Conservation (phyloP, 30 jellyfish, hydroid and myxozoan genomes). For the Cassiopea xamachana region DNA sequence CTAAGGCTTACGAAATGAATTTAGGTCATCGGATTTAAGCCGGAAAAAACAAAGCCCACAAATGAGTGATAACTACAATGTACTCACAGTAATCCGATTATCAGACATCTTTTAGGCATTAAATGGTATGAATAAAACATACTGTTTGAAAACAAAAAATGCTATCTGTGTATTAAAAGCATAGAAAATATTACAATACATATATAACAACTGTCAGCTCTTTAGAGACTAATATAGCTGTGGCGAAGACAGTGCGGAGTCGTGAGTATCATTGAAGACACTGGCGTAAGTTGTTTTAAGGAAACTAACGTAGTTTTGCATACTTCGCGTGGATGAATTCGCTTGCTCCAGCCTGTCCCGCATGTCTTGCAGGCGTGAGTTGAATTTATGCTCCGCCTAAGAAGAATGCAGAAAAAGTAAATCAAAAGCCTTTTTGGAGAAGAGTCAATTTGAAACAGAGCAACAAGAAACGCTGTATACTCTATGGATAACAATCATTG, state of each 20-base stretch:
- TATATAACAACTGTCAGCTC: not conserved
- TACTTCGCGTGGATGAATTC: slow-evolving; percentile 95
- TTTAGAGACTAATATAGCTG: slow-evolving; percentile 18
- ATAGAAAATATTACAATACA: not conserved
- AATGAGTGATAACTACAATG: not conserved
- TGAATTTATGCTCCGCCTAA: slow-evolving; percentile 93
- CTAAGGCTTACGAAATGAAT: no score
- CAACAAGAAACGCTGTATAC: no score
- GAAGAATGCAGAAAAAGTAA: slow-evolving; percentile 7
- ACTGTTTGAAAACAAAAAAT: not conserved
- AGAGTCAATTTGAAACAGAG: no score
- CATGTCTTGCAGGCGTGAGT: slow-evolving; percentile 97
- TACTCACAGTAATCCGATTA: not conserved
- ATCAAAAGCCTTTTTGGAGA: no score
- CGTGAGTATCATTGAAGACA: slow-evolving; percentile 85
- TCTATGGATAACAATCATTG: no score
- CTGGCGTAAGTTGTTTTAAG: slow-evolving; percentile 93
- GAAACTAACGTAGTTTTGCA: slow-evolving; percentile 96
- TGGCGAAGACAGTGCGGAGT: slow-evolving; percentile 67
- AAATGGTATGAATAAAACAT: not conserved
- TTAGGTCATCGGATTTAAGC: no score
- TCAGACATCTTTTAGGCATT: not conserved
- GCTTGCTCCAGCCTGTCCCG: slow-evolving; percentile 99
- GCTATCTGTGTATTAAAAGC: not conserved
- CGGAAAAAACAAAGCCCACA: not conserved